These are phyloP conservation scores for Danaus melanippus DNA, from an alignment of 1,140 invertebrate species.

Conservation along the genomic window DNA sequence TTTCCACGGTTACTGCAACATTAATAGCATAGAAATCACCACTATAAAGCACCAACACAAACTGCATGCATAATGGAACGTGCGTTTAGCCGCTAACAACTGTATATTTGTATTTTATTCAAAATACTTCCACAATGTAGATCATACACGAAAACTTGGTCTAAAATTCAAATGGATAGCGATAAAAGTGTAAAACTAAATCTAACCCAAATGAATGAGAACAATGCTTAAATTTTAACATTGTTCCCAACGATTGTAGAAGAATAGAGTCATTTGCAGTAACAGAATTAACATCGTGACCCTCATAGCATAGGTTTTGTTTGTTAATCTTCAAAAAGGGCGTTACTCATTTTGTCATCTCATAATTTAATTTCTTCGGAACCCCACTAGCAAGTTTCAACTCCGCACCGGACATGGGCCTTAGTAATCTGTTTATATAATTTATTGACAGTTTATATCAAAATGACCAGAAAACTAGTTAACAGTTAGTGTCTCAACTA, in stretches of 20 bases:
- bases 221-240: slow-evolving; percentile 65
- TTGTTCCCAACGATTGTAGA: slow-evolving; percentile 53
- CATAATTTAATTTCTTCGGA: slow-evolving; percentile 68
- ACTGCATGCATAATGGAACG: slow-evolving; percentile 11
- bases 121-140: neutral
- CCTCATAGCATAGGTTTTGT: slow-evolving; percentile 69
- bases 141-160: too few species aligned
- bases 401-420: slow-evolving; percentile 40
- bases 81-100: slow-evolving; percentile 11
- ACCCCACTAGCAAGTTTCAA: slow-evolving; percentile 40
- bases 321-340: slow-evolving; percentile 71
- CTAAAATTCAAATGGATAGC: slow-evolving; percentile 50
- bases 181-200: slow-evolving; percentile 67
- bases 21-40: slow-evolving; percentile 6
- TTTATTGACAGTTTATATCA: slow-evolving; percentile 28
- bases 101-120: slow-evolving; percentile 10
- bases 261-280: slow-evolving; percentile 70
- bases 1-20: slow-evolving; percentile 3
- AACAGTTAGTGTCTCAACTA: too few species aligned
- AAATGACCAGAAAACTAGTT: slow-evolving; percentile 4
- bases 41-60: slow-evolving; percentile 8
- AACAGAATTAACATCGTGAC: slow-evolving; percentile 64
- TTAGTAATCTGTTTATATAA: slow-evolving; percentile 46
- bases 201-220: slow-evolving; percentile 60
- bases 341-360: slow-evolving; percentile 71